Conservation (phyloP, 1,140 invertebrate genomes). For the Tetragonula clypearis region DNA sequence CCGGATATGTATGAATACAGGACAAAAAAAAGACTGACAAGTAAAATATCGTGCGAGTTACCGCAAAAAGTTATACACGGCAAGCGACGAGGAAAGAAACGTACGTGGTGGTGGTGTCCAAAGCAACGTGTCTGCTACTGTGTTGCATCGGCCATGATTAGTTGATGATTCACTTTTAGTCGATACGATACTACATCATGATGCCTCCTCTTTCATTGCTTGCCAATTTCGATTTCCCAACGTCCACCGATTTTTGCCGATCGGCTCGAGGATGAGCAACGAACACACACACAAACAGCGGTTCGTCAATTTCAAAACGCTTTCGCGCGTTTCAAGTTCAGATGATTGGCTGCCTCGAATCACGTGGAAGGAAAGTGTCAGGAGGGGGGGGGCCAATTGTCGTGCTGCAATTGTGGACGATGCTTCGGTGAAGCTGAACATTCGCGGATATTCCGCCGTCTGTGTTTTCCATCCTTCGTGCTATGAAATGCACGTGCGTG, state of each 20-base stretch:
- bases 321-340: slow-evolving; percentile 5
- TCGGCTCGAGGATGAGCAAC: background rate
- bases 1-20: background rate
- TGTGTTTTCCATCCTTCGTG: slow-evolving; percentile 38
- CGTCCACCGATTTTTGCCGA: background rate
- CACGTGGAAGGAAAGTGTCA: too few relatives aligned
- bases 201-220: background rate
- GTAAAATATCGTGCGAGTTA: background rate
- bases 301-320: background rate
- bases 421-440: slow-evolving; percentile 63
- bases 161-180: background rate
- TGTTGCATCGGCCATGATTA: background rate
- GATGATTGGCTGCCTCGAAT: slow-evolving; percentile 4
- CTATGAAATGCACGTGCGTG: background rate
- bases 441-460: slow-evolving; percentile 64
- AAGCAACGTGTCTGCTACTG: background rate
- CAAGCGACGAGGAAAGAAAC: background rate
- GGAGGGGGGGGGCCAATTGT: slow-evolving; percentile 9
- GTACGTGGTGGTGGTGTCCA: background rate
- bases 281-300: background rate
- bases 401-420: slow-evolving; percentile 40
- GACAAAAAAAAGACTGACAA: slow-evolving; percentile 38
- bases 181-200: background rate
- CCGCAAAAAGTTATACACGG: background rate
- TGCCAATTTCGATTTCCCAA: background rate